A percentile compares a stretch with the other conserved stretches of the same genome.
Conservation (phyloP, 2,113 vertebrate genomes). For the Rhinolophus sinicus region DNA sequence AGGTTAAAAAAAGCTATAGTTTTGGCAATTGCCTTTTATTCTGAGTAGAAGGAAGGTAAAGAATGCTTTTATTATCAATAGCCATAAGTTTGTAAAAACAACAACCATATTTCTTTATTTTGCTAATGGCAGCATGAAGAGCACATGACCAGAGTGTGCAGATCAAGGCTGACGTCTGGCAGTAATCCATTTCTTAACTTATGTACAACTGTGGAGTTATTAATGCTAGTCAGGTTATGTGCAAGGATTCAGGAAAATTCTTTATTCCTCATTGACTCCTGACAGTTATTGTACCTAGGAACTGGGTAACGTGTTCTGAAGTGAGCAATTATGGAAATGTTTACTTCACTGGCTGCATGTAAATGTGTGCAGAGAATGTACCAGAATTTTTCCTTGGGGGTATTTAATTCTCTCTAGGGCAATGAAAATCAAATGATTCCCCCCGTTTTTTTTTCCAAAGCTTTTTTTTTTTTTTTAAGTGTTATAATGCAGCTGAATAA, state of each 20-base stretch:
- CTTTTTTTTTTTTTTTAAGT: constrained; percentile 86
- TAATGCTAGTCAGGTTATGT: constrained; percentile 98
- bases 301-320: constrained; percentile 96
- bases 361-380: constrained; percentile 95
- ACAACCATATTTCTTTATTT: constrained; percentile 80
- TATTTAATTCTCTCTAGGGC: constrained; percentile 96
- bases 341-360: constrained; percentile 96
- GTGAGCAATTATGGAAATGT: constrained; percentile 97
- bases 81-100: constrained; percentile 64
- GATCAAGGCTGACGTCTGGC: constrained; percentile 89
- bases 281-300: constrained; percentile 94
- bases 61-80: constrained; percentile 80
- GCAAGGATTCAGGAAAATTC: constrained; percentile 93
- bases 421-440: constrained; percentile 96
- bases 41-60: constrained; percentile 72
- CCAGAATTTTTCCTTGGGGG: constrained; percentile 96
- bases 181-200: constrained; percentile 92
- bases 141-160: constrained; percentile 80
- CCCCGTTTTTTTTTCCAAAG: constrained; percentile 83
- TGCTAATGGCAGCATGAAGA: constrained; percentile 82
- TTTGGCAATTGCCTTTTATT: constrained; percentile 77
- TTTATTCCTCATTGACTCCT: constrained; percentile 94
- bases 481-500: constrained; percentile 94
- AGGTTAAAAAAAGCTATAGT: constrained; percentile 81
- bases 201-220: constrained; percentile 89